Evolutionary conservation across 2,888 invertebrate species (phyloP), one percentile per base, ranked within the genome.

Genomic region (Nymphalis polychloros): DNA sequence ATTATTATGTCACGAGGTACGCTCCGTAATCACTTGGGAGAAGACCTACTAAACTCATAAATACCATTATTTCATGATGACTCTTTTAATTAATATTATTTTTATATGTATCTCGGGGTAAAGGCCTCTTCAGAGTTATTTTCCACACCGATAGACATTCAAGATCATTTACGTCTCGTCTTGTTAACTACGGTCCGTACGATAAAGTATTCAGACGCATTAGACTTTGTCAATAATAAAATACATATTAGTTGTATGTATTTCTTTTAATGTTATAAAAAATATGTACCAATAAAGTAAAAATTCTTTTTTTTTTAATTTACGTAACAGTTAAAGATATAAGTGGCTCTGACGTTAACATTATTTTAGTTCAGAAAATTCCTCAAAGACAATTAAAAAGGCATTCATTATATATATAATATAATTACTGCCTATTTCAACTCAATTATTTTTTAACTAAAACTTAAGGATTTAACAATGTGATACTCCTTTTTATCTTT

Each of bases 1-100:
- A 53, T 49, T 68, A 73, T 75, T 72, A 72, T 71, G 63, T 71
- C 70, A 74, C 63, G 47, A 48, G 66, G 68, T 66, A 47, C 64
- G 50, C 19, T 47, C 55, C 55, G 63, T 63, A 65, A 66, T 68
- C 55, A 27, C 66, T 57, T 69, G 67, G 69, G 69, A 67, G 64
- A 50, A 67, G 69, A 59, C 64, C 64, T 64, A 59, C 53, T 53
- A 19, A 35, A 35, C 57, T 59, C 10, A 46, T 19, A 19, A 31
- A 16, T 31, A 6, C 19, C 31, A 27, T 17, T n/a, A 49, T 48
- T n/a, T 41, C 60, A 5, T 64, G 48, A 63, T 60, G 31, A 59
- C n/a, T 60, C 35, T 63, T 52, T 64, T 52, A 31, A 49, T 31
- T 62, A 63, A 62, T 65, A n/a, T 55, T 23, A 66, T 60, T 60